A percentile compares a stretch with the other conserved stretches of the same genome.
phyloP scores from a whole-genome alignment of 2,888 invertebrate species.

The Andrena flavipes region DNA sequence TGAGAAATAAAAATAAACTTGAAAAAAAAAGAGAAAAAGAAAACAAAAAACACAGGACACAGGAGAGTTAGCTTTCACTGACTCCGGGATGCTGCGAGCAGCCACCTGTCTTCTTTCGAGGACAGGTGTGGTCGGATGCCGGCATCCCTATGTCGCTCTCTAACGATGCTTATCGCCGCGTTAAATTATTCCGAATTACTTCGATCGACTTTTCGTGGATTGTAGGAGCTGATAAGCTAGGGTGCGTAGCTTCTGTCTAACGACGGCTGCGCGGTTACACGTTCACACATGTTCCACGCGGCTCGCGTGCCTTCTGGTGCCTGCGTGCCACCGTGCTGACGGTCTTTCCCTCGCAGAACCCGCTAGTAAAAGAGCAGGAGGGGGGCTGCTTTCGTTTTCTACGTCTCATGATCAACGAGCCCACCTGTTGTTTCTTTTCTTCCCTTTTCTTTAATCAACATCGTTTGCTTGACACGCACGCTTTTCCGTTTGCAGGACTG shows the following conservation, averaged over 20 bases:
- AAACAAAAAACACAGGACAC: constrained; percentile 73
- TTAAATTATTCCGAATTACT: not conserved
- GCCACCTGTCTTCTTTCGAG: constrained; percentile 42
- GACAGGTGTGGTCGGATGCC: constrained; percentile 23
- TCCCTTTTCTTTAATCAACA: not conserved
- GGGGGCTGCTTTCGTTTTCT: not conserved
- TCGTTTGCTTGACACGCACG: not conserved
- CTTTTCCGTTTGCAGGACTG: constrained; percentile 92
- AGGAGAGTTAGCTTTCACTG: constrained; percentile 53
- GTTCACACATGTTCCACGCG: not conserved
- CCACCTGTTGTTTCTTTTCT: not conserved
- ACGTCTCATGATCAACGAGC: not conserved
- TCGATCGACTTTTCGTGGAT: not conserved
- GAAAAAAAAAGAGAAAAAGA: constrained; percentile 66
- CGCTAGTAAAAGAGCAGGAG: not conserved
- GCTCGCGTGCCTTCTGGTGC: too few species aligned
- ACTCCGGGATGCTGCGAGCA: constrained; percentile 31
- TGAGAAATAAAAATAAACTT: constrained; percentile 64
- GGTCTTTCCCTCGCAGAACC: not conserved
- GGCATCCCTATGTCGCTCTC: constrained; percentile 17
- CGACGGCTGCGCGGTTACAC: not conserved
- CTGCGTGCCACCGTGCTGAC: not conserved
- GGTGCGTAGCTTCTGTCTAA: not conserved
- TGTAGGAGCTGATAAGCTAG: not conserved
- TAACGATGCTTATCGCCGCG: not conserved